A percentile compares a stretch with the other conserved stretches of the same genome.
Evolutionary conservation across 2,113 vertebrate species (phyloP).

Genomic region (Tychaedon coryphoeus): DNA sequence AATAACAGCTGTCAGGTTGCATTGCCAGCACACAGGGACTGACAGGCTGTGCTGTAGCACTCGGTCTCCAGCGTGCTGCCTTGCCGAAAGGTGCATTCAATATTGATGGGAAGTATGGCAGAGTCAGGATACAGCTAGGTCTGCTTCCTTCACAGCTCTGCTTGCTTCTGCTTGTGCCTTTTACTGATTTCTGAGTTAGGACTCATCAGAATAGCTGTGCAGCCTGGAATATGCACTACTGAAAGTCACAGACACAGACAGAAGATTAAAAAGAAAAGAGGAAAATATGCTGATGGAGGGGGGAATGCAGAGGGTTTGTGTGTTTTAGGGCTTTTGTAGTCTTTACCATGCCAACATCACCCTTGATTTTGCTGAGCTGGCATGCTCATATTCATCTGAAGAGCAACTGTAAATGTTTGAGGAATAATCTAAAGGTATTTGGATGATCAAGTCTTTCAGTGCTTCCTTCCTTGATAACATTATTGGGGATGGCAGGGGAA

Average conservation of each 20-base stretch:
- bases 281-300: neutral
- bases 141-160: neutral
- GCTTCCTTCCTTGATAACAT: neutral
- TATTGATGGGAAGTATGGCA: conserved; percentile 43
- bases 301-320: neutral
- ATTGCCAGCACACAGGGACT: neutral
- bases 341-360: neutral
- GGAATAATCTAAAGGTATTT: neutral
- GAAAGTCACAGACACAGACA: neutral
- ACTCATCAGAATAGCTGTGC: neutral
- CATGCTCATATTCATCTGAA: neutral
- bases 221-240: neutral
- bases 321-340: neutral
- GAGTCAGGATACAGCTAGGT: neutral
- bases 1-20: conserved; percentile 60
- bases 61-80: neutral
- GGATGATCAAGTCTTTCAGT: neutral
- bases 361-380: neutral
- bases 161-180: neutral
- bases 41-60: neutral
- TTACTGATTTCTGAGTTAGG: neutral
- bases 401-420: neutral
- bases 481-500: neutral
- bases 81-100: conserved; percentile 31
- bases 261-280: neutral